Evolutionary conservation across 2,797 vertebrate species (phyloP), one percentile per base, ranked within the genome.

Genomic region (Sphenodon punctatus): DNA sequence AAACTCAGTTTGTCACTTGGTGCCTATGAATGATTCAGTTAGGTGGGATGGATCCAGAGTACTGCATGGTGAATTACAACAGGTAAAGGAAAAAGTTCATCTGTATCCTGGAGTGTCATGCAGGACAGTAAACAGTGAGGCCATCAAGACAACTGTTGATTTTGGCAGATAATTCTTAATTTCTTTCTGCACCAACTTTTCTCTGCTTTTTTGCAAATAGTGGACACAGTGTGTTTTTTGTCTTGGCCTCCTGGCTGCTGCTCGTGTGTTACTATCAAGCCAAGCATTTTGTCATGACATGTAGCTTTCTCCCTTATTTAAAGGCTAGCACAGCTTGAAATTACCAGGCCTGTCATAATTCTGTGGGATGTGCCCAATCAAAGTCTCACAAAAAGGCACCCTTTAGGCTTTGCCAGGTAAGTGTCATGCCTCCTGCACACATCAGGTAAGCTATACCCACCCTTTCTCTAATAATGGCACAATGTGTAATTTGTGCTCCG

Each of bases 181-280:
- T n/a, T n/a, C n/a, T n/a, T n/a, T 30, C 22, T 0, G n/a, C 83
- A 79, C 30, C 3, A 0, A 70, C 67, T 58, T 42, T 0, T 46
- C 45, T 46, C 20, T 46, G 20, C 45, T 46, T 46, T 46, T 46
- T 45, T 46, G 23, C 22, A 46, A 46, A 45, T 23, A 1, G 74
- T 71, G 70, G 63, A n/a, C 59, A 2, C 1, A 0, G 58, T 73
- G 48, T 0, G 1, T 0, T 3, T 11, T 49, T 48, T 32, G 30
- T 4, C 66, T 25, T 1, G 0, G 20, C 5, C 1, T 58, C 43
- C 59, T 1, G 1, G 23, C 74, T 59, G 71, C 86, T 64, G 78
- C 60, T 30, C 34, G 1, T 2, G 67, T 45, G 59, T 6, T 30
- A 42, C 58, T 20, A 58, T 27, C 0, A 1, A 56, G 59, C 55